Conservation (phyloP, 2,888 invertebrate genomes). For the Cremastinae sp. region DNA sequence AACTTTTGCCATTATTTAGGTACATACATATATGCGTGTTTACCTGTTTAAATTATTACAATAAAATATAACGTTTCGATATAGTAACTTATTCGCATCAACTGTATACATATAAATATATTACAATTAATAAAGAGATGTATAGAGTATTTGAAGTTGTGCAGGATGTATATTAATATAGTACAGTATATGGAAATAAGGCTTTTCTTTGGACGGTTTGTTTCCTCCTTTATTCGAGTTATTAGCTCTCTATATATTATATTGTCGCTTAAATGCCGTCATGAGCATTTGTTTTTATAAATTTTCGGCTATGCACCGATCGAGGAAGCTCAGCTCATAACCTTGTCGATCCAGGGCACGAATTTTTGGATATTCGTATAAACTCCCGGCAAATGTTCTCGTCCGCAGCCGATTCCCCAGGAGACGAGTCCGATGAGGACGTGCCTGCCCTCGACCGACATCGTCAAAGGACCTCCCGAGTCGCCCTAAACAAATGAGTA, state of each 20-base stretch:
- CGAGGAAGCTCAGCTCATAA: conserved; percentile 83
- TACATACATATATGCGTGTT: too few relatives aligned
- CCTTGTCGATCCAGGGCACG: conserved; percentile 94
- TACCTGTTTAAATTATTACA: too few relatives aligned
- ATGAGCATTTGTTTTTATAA: conserved; percentile 38
- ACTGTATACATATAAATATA: background rate
- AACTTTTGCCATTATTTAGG: too few relatives aligned
- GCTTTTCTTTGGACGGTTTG: conserved; percentile 46
- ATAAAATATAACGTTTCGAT: too few relatives aligned
- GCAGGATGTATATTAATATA: conserved; percentile 4
- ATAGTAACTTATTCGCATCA: too few relatives aligned
- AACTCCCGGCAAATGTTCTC: conserved; percentile 94
- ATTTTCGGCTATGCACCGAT: conserved; percentile 29
- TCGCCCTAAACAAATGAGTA: conserved; percentile 80
- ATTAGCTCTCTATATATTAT: too few relatives aligned
- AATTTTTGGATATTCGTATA: conserved; percentile 96
- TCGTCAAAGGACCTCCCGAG: conserved; percentile 94
- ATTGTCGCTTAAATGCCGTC: conserved; percentile 48
- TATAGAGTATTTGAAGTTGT: too few relatives aligned
- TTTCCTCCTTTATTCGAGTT: conserved; percentile 8
- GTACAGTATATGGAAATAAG: conserved; percentile 43
- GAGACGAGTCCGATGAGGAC: conserved; percentile 94
- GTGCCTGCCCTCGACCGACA: conserved; percentile 91
- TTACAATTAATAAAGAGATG: background rate
- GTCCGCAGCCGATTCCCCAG: conserved; percentile 95